phyloP scores from a whole-genome alignment of 2,888 invertebrate genomes.

The Leptogaster cylindrica region DNA sequence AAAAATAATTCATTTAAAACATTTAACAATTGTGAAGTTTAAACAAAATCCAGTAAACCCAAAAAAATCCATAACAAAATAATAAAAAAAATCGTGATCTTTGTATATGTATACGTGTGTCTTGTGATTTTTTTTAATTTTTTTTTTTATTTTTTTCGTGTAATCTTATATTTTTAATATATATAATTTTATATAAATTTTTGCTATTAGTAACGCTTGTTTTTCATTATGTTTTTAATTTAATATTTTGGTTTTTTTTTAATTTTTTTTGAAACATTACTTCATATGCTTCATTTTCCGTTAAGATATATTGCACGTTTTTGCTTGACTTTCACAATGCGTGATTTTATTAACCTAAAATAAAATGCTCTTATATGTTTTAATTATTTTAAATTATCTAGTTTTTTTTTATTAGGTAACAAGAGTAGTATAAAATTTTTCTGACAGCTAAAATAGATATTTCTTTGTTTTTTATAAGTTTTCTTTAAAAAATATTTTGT shows the following conservation, averaged over 20 bases:
- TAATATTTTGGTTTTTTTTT: too few relatives aligned
- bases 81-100: slow-evolving; percentile 15
- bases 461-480: slow-evolving; percentile 30
- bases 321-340: slow-evolving; percentile 3
- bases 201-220: slow-evolving; percentile 16
- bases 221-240: too few relatives aligned
- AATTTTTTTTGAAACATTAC: slow-evolving; percentile 2
- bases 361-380: slow-evolving; percentile 30
- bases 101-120: slow-evolving; percentile 25
- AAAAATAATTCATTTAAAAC: slow-evolving; percentile 22
- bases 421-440: slow-evolving; percentile 47
- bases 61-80: neutral
- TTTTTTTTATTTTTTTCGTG: slow-evolving; percentile 24
- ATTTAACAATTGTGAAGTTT: slow-evolving; percentile 18
- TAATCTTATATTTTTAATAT: too few relatives aligned
- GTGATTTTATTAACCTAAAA: slow-evolving; percentile 37
- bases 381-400: slow-evolving; percentile 45
- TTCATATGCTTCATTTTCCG: slow-evolving; percentile 16
- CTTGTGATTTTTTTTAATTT: slow-evolving; percentile 17
- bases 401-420: slow-evolving; percentile 47
- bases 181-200: slow-evolving; percentile 21
- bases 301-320: slow-evolving; percentile 44
- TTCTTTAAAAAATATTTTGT: slow-evolving; percentile 36
- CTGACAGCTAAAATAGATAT: slow-evolving; percentile 47
- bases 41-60: slow-evolving; percentile 2